These are phyloP conservation scores for Hymenopus coronatus DNA, from an alignment of 2,888 invertebrate species.

Conservation along the genomic window DNA sequence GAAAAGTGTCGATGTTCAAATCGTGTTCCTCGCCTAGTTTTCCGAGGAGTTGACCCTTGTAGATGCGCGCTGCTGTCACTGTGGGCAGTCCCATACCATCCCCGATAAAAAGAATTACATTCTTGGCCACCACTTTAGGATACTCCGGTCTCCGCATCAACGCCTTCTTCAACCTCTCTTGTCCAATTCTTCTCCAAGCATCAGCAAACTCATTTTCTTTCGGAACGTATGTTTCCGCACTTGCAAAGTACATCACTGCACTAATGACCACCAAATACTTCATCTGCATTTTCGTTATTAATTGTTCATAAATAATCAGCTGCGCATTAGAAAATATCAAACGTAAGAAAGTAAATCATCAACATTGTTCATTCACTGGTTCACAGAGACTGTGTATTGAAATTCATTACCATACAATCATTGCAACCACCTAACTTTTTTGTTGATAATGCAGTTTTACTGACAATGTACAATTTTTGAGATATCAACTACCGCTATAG, in stretches of 20 bases:
- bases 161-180: conserved; percentile 49
- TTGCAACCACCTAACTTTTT: too few species aligned
- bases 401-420: too few species aligned
- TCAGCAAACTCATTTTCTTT: background rate
- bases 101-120: conserved; percentile 62
- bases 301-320: background rate
- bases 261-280: background rate
- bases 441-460: too few species aligned
- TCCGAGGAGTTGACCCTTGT: conserved; percentile 47
- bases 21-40: conserved; percentile 57
- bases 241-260: background rate
- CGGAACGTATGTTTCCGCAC: background rate
- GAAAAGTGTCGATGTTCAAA: conserved; percentile 60
- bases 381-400: too few species aligned
- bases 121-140: conserved; percentile 57
- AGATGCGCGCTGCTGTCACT: conserved; percentile 61
- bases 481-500: background rate
- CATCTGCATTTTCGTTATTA: background rate
- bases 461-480: background rate
- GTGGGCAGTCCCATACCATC: conserved; percentile 68
- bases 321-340: too few species aligned
- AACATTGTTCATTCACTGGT: too few species aligned
- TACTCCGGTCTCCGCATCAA: conserved; percentile 63
- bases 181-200: background rate
- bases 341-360: too few species aligned